Evolutionary conservation across 1,140 invertebrate species (phyloP).

Genomic region (Papilio polytes): DNA sequence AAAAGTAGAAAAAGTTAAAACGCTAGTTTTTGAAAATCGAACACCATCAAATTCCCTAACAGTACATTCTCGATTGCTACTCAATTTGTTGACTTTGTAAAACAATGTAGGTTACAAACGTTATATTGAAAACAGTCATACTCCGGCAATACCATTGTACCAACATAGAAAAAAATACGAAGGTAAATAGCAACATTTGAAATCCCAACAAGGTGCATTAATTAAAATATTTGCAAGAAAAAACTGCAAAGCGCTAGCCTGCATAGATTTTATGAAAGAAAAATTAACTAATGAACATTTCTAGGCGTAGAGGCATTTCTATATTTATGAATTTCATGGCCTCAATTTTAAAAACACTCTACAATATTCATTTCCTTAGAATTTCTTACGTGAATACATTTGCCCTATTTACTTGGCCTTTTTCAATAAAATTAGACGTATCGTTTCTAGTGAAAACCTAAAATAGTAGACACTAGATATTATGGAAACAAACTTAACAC

Average conservation of each 20-base stretch:
- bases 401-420: not conserved
- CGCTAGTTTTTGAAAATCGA: no score
- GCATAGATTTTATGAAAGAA: conserved; percentile 3
- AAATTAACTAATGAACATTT: conserved; percentile 5
- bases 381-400: not conserved
- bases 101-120: not conserved
- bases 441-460: no score
- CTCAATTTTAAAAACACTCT: not conserved
- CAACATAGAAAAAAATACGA: not conserved
- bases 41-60: no score
- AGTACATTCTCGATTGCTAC: not conserved
- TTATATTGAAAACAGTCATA: not conserved
- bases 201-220: not conserved
- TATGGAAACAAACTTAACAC: no score
- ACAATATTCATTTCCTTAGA: not conserved
- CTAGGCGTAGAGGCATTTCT: conserved; percentile 7
- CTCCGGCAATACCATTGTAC: not conserved
- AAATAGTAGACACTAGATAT: no score
- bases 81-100: not conserved
- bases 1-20: no score
- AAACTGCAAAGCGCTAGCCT: not conserved
- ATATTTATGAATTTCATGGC: conserved; percentile 10
- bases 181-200: not conserved
- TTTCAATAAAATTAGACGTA: not conserved
- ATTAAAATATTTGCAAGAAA: conserved; percentile 8